phyloP scores from a whole-genome alignment of 2,888 invertebrate genomes.

The Myopa testacea region DNA sequence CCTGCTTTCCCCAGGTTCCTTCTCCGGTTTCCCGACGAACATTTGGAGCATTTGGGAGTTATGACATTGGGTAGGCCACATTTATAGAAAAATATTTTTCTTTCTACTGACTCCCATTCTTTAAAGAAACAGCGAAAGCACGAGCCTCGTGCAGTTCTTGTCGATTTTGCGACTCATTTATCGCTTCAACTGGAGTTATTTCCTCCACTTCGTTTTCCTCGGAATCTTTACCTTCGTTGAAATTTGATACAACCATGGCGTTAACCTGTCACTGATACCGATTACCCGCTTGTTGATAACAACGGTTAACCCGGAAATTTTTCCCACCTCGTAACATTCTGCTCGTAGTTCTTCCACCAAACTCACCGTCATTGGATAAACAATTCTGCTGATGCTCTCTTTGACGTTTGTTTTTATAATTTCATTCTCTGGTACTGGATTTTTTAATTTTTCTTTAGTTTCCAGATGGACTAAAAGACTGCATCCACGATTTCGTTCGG shows the following conservation, averaged over 20 bases:
- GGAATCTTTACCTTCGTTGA: no score
- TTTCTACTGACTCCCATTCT: background rate
- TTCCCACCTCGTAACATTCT: constrained; percentile 2
- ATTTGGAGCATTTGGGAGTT: background rate
- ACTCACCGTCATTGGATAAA: background rate
- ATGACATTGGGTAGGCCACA: background rate
- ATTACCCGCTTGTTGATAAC: background rate
- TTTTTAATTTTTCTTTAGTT: no score
- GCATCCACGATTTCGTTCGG: background rate
- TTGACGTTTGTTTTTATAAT: no score
- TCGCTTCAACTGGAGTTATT: background rate
- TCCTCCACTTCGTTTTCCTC: background rate
- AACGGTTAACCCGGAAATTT: background rate
- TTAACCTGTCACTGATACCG: background rate
- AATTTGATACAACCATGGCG: background rate
- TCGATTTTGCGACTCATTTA: background rate
- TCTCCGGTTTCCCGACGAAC: constrained; percentile 20
- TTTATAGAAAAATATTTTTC: background rate
- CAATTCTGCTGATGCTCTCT: no score
- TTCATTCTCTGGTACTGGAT: no score
- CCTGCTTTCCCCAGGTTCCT: constrained; percentile 5
- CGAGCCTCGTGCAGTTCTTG: background rate
- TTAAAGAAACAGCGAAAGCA: constrained; percentile 2
- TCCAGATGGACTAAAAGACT: background rate
- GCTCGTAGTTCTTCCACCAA: background rate